Conservation (phyloP, 2,888 invertebrate species). For the Synanthedon tipuliformis region DNA sequence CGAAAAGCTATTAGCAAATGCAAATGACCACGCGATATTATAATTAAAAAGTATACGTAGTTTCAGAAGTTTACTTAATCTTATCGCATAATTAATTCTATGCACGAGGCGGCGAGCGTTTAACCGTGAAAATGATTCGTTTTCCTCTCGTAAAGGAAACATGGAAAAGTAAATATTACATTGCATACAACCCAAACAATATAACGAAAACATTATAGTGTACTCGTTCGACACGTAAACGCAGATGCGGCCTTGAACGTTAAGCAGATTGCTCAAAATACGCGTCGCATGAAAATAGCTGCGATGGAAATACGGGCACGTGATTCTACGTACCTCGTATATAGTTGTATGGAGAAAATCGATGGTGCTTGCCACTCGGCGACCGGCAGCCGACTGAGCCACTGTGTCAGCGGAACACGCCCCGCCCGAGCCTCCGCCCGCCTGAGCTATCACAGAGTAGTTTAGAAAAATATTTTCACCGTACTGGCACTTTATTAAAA, state of each 20-base stretch:
- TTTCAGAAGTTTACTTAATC: slow-evolving; percentile 23
- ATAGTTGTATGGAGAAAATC: slow-evolving; percentile 58
- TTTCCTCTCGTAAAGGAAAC: slow-evolving; percentile 29
- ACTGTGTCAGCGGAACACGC: slow-evolving; percentile 69
- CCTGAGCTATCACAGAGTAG: slow-evolving; percentile 52
- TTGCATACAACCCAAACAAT: slow-evolving; percentile 27
- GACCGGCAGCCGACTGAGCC: slow-evolving; percentile 70
- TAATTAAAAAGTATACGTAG: slow-evolving; percentile 19
- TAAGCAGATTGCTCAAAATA: slow-evolving; percentile 62
- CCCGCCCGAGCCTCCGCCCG: slow-evolving; percentile 48
- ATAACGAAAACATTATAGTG: slow-evolving; percentile 34
- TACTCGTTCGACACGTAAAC: slow-evolving; percentile 30
- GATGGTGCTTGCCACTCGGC: slow-evolving; percentile 67
- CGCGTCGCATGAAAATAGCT: slow-evolving; percentile 61
- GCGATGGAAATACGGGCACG: slow-evolving; percentile 62
- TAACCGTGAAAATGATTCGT: slow-evolving; percentile 51
- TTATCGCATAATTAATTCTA: slow-evolving; percentile 46
- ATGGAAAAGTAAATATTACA: slow-evolving; percentile 24
- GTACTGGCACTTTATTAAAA: slow-evolving; percentile 42
- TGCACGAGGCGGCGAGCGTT: slow-evolving; percentile 33
- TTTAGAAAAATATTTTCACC: slow-evolving; percentile 45
- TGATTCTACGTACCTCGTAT: slow-evolving; percentile 65
- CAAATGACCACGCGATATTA: slow-evolving; percentile 10
- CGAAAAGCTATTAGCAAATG: background rate
- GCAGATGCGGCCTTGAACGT: slow-evolving; percentile 65